These are phyloP conservation scores for Chrysotoxum bicinctum DNA, from an alignment of 2,888 invertebrate genomes.

Conservation along the genomic window DNA sequence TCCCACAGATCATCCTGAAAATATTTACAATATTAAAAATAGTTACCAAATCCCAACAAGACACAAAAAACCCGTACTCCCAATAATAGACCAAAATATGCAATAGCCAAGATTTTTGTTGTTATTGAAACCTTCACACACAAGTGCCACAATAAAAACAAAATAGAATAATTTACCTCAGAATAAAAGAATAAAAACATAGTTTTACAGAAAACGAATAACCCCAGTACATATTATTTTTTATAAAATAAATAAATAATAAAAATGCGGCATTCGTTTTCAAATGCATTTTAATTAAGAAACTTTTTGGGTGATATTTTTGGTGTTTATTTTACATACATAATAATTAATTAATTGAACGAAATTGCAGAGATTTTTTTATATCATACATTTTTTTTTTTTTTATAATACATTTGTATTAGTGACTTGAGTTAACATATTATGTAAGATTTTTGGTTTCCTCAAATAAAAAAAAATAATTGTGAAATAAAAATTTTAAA, in stretches of 20 bases:
- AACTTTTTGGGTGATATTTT: slow-evolving; percentile 43
- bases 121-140: slow-evolving; percentile 74
- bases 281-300: slow-evolving; percentile 13
- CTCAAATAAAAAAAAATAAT: background rate
- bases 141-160: slow-evolving; percentile 76
- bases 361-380: slow-evolving; percentile 80
- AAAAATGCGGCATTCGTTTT: background rate
- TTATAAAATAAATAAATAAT: background rate
- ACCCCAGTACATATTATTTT: slow-evolving; percentile 44
- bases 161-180: slow-evolving; percentile 72
- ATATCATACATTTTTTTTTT: slow-evolving; percentile 63
- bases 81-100: slow-evolving; percentile 81
- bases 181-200: slow-evolving; percentile 33
- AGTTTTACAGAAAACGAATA: slow-evolving; percentile 47
- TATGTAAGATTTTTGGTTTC: background rate
- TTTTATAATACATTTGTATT: slow-evolving; percentile 17
- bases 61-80: slow-evolving; percentile 48
- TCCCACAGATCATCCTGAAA: slow-evolving; percentile 76
- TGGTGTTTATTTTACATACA: slow-evolving; percentile 25
- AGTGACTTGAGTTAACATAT: background rate
- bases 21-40: slow-evolving; percentile 75
- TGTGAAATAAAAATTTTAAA: background rate
- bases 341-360: slow-evolving; percentile 58
- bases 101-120: slow-evolving; percentile 78
- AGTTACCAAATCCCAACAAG: slow-evolving; percentile 64